These are phyloP conservation scores for Lordiphosa clarofinis DNA, from an alignment of 1,140 invertebrate genomes.

Conservation along the genomic window DNA sequence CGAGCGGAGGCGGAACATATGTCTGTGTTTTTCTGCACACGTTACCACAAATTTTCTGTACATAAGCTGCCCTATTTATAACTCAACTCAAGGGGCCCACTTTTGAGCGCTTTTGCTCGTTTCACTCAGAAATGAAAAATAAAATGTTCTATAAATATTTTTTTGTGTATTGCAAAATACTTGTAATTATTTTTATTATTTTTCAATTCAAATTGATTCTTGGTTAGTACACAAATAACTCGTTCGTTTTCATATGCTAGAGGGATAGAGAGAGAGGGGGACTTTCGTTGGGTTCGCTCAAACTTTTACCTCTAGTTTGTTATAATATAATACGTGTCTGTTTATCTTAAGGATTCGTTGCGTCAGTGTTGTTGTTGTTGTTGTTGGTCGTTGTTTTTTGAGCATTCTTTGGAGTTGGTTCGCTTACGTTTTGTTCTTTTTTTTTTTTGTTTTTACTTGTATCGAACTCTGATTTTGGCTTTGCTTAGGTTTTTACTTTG, in stretches of 20 bases:
- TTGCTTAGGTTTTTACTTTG: constrained; percentile 77
- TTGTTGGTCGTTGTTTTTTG: constrained; percentile 37
- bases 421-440: constrained; percentile 64
- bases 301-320: constrained; percentile 68
- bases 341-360: constrained; percentile 53
- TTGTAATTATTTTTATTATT: constrained; percentile 71
- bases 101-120: constrained; percentile 33
- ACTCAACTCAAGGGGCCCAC: constrained; percentile 58
- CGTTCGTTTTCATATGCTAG: constrained; percentile 36
- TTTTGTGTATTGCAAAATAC: constrained; percentile 70
- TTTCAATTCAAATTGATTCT: constrained; percentile 59
- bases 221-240: constrained; percentile 30
- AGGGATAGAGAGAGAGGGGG: constrained; percentile 3
- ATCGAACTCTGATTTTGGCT: constrained; percentile 67
- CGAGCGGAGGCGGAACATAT: constrained; percentile 74
- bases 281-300: constrained; percentile 58
- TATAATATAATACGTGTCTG: constrained; percentile 56
- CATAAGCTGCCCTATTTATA: constrained; percentile 52
- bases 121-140: constrained; percentile 60
- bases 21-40: constrained; percentile 76
- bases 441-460: constrained; percentile 33
- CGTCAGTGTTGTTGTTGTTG: constrained; percentile 34
- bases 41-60: constrained; percentile 52
- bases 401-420: constrained; percentile 72
- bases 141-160: constrained; percentile 74